Evolutionary conservation across 2,888 invertebrate genomes (phyloP).

Genomic region (Protophormia terraenovae): DNA sequence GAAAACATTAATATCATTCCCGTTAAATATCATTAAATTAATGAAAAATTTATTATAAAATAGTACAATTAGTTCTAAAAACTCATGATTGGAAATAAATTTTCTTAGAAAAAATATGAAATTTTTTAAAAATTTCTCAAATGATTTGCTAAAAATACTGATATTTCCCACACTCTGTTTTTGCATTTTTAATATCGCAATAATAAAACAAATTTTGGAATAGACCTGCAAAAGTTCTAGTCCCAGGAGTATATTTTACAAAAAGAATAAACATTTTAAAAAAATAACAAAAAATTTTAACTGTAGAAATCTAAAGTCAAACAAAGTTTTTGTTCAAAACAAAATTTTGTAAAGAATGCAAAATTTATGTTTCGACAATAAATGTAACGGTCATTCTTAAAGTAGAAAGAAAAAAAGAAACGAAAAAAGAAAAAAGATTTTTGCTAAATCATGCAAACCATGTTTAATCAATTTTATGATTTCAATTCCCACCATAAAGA

Average conservation of each 20-base stretch:
- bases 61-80: neutral
- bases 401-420: neutral
- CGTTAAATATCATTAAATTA: too few species aligned
- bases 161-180: slow-evolving; percentile 30
- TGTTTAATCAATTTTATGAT: slow-evolving; percentile 58
- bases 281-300: slow-evolving; percentile 4
- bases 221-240: neutral
- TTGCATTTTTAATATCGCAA: neutral
- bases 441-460: slow-evolving; percentile 56
- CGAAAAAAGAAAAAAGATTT: neutral
- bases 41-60: too few species aligned
- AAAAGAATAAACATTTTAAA: slow-evolving; percentile 5
- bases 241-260: slow-evolving; percentile 34
- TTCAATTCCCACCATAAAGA: slow-evolving; percentile 46
- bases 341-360: neutral
- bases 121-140: slow-evolving; percentile 16
- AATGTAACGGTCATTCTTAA: slow-evolving; percentile 39
- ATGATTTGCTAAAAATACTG: slow-evolving; percentile 23
- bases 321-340: slow-evolving; percentile 42
- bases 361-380: slow-evolving; percentile 34
- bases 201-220: slow-evolving; percentile 18
- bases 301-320: slow-evolving; percentile 40
- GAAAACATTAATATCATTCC: too few species aligned
- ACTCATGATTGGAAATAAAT: neutral
- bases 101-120: neutral